Conservation (phyloP, 2,888 invertebrate species). For the Ochropleura plecta region DNA sequence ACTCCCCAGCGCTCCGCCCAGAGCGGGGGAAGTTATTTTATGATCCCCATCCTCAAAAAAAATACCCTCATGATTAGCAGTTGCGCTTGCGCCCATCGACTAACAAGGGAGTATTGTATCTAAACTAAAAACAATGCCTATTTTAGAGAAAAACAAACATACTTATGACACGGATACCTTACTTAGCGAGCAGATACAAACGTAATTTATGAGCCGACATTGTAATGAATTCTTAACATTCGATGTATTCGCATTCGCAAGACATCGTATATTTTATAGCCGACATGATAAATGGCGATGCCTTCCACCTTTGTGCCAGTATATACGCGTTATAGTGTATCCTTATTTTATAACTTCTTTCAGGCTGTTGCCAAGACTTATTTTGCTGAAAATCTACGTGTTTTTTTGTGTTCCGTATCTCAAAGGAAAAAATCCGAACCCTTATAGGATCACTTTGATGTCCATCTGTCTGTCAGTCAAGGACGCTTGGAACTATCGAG, state of each 20-base stretch:
- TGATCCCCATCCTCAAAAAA: too few species aligned
- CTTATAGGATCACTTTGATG: too few species aligned
- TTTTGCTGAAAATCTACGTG: not conserved
- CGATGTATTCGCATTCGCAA: slow-evolving; percentile 42
- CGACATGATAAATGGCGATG: slow-evolving; percentile 25
- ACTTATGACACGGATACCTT: slow-evolving; percentile 4
- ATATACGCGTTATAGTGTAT: not conserved
- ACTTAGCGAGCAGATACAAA: not conserved
- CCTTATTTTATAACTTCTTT: slow-evolving; percentile 8
- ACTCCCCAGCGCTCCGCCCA: too few species aligned
- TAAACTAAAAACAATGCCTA: not conserved
- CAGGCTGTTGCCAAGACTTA: not conserved
- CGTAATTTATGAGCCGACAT: slow-evolving; percentile 19
- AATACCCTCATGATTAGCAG: too few species aligned
- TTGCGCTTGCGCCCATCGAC: too few species aligned
- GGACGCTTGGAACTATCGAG: too few species aligned
- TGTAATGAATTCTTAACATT: slow-evolving; percentile 37
- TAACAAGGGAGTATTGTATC: too few species aligned
- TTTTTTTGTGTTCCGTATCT: too few species aligned
- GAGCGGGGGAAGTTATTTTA: too few species aligned
- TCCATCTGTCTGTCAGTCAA: too few species aligned
- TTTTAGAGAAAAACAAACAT: not conserved
- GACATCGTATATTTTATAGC: slow-evolving; percentile 27
- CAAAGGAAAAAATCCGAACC: too few species aligned
- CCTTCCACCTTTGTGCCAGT: not conserved